Evolutionary conservation across 2,797 vertebrate species (phyloP).

Genomic region (Neoniphon sammara): DNA sequence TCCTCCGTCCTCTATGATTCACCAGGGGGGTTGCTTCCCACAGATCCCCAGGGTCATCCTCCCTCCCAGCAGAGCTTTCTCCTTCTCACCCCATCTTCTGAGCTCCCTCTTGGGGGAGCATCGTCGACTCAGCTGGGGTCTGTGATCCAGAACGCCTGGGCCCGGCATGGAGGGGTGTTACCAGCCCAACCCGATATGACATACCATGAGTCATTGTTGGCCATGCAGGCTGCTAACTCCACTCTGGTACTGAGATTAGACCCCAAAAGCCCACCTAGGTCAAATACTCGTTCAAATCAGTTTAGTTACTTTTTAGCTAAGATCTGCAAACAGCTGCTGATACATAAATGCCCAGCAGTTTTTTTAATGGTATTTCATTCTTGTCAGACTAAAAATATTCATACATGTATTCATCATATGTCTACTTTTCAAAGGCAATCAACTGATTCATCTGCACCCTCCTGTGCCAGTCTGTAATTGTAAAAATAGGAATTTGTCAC

Average conservation of each 20-base stretch:
- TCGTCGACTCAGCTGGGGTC: constrained; percentile 87
- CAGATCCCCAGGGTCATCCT: constrained; percentile 85
- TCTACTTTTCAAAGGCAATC: neutral
- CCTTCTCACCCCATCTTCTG: constrained; percentile 79
- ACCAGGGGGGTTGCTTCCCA: constrained; percentile 43
- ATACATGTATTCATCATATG: neutral
- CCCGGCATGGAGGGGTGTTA: constrained; percentile 75
- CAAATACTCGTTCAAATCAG: constrained; percentile 50
- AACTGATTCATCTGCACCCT: neutral
- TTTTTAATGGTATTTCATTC: neutral
- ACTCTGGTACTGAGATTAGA: constrained; percentile 83
- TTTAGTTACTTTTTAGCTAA: constrained; percentile 40
- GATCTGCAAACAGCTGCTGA: neutral
- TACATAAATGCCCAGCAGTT: neutral
- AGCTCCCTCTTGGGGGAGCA: constrained; percentile 82
- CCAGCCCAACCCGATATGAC: constrained; percentile 79
- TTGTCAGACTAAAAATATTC: constrained; percentile 10
- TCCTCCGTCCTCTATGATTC: constrained; percentile 62
- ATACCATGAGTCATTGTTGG: constrained; percentile 82
- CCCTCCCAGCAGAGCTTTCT: constrained; percentile 86
- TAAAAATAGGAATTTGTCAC: neutral
- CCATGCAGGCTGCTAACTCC: constrained; percentile 78
- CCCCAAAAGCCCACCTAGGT: constrained; percentile 58
- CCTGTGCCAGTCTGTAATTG: neutral
- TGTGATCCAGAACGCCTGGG: constrained; percentile 84